Evolutionary conservation across 2,113 vertebrate genomes (phyloP), one percentile per base, ranked within the genome.

Genomic region (Charadrius vociferus): DNA sequence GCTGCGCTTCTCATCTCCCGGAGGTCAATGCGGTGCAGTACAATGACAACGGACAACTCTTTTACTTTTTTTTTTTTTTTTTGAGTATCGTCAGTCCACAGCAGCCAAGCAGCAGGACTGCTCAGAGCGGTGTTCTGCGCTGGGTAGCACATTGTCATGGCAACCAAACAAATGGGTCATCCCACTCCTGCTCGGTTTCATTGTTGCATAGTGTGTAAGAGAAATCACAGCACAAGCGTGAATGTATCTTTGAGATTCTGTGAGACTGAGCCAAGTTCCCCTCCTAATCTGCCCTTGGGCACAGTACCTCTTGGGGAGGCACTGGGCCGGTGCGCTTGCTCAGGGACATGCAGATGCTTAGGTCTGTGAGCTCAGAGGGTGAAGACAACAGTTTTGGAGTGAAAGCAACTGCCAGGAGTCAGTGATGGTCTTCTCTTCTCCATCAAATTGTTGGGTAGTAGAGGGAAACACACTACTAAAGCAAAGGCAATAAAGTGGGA

Each of bases 101-200:
- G 50, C 81, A 94, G 75, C 47, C 85, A 88, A 78, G 68, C 78
- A 89, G 61, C 91, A 84, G 86, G 55, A 58, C 29, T 90, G 43
- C 70, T 88, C 67, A 45, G 74, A 95, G 67, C 73, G 82, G 65
- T 4, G 0, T 55, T 93, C 75, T 77, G 55, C 0, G 4, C 81
- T 41, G 67, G 47, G 62, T 83, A 95, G 45, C 52, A 29, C 26
- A 85, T 87, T 87, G 96, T 94, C 95, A 97, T 96, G 92, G 90
- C 84, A 97, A 97, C 97, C 58, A 96, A 89, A 92, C 96, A 95
- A 96, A 87, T 61, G 92, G 96, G 88, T 93, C 95, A 83, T 83
- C 94, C 77, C 86, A 78, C 91, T 86, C 88, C 88, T 75, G 81
- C 62, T 90, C 12, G 0, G 15, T 93, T 85, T 92, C 87, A 59